phyloP scores from a whole-genome alignment of 1,140 invertebrate species.

The Drosophila bifasciata region DNA sequence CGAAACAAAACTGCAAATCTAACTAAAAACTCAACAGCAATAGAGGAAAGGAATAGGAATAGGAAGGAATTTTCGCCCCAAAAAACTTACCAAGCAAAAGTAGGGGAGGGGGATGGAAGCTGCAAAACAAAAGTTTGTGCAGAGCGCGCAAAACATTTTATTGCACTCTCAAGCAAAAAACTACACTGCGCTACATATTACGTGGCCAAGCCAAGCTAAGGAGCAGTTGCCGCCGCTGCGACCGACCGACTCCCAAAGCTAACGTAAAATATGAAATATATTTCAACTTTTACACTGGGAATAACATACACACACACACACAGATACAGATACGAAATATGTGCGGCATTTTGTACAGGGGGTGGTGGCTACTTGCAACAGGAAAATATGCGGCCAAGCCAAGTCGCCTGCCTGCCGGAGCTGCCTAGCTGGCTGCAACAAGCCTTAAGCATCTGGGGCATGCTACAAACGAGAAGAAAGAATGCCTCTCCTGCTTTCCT shows the following conservation, averaged over 20 bases:
- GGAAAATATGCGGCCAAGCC: constrained; percentile 63
- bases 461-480: constrained; percentile 50
- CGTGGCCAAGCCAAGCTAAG: constrained; percentile 58
- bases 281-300: constrained; percentile 70
- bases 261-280: constrained; percentile 82
- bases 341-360: constrained; percentile 55
- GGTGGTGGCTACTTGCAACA: constrained; percentile 6
- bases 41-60: constrained; percentile 4
- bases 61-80: constrained; percentile 53
- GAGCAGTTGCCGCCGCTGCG: constrained; percentile 9
- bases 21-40: constrained; percentile 67
- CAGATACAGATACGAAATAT: constrained; percentile 47
- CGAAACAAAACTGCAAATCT: constrained; percentile 66
- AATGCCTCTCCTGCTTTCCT: constrained; percentile 22
- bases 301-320: constrained; percentile 14
- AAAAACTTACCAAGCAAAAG: constrained; percentile 50
- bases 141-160: constrained; percentile 71
- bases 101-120: constrained; percentile 18
- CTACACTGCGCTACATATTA: constrained; percentile 54
- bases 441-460: constrained; percentile 61
- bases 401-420: neutral
- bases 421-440: constrained; percentile 35
- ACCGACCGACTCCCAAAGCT: constrained; percentile 48
- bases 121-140: constrained; percentile 63
- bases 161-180: constrained; percentile 64